A percentile compares a stretch with the other conserved stretches of the same genome.
phyloP scores from a whole-genome alignment of 2,113 vertebrate genomes.

The Myiozetetes cayanensis region DNA sequence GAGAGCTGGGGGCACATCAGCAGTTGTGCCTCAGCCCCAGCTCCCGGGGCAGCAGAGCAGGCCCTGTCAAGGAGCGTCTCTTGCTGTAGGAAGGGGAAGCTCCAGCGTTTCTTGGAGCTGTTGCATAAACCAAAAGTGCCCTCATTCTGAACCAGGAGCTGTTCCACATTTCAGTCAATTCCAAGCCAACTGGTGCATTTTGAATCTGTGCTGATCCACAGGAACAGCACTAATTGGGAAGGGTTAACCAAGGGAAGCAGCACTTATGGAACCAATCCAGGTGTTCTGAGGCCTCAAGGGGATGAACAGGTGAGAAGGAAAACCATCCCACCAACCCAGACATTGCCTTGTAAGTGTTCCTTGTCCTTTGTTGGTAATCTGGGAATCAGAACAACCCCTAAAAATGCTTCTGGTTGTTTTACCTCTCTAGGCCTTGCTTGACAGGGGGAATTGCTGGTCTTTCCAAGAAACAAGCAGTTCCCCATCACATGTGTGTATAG shows the following conservation, averaged over 20 bases:
- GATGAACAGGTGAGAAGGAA: not conserved
- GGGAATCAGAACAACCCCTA: not conserved
- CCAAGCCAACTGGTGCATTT: not conserved
- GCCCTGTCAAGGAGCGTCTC: not conserved
- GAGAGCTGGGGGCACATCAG: not conserved
- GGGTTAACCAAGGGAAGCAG: not conserved
- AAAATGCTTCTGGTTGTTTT: not conserved
- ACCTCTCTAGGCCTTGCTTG: constrained; percentile 43
- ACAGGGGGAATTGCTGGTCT: not conserved
- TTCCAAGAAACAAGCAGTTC: not conserved
- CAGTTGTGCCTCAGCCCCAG: not conserved
- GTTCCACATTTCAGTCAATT: not conserved
- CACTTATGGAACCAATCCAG: not conserved
- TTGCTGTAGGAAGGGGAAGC: not conserved
- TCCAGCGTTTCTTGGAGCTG: constrained; percentile 36
- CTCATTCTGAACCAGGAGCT: constrained; percentile 47
- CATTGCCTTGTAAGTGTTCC: not conserved
- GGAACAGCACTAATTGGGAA: constrained; percentile 1
- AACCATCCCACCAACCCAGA: not conserved
- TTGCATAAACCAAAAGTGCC: constrained; percentile 63
- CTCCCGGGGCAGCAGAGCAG: not conserved
- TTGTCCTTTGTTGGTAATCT: not conserved
- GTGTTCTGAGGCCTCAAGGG: not conserved
- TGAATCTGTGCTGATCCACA: constrained; percentile 16
- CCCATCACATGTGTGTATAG: not conserved